Percentiles rank a stretch among this genome's conserved stretches.
These are phyloP conservation scores for Naja naja DNA, from an alignment of 2,113 vertebrate genomes.

Conservation along the genomic window DNA sequence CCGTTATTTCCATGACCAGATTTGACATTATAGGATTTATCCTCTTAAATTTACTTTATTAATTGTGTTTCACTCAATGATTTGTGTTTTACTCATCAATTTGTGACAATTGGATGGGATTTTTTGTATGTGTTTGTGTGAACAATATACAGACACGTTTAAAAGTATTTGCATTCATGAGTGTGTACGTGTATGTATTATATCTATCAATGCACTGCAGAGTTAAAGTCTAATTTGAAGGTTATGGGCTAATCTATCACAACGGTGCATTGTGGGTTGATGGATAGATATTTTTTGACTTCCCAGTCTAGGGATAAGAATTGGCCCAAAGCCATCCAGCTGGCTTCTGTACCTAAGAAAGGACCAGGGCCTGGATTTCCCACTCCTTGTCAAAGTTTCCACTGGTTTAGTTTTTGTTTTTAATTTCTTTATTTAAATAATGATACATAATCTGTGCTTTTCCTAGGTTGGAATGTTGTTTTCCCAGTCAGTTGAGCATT, in stretches of 20 bases:
- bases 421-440: neutral
- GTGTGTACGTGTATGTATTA: neutral
- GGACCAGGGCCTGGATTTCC: neutral
- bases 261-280: neutral
- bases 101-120: neutral
- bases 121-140: neutral
- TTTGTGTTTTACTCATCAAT: neutral
- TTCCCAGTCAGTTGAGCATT: neutral
- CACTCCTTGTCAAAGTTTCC: neutral
- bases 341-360: neutral
- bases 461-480: neutral
- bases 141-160: neutral
- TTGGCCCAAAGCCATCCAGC: neutral
- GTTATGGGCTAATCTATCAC: neutral
- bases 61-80: neutral
- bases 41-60: neutral
- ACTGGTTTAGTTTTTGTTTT: neutral
- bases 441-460: neutral
- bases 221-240: neutral
- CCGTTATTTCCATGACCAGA: neutral
- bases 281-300: neutral
- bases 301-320: neutral
- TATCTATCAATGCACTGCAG: neutral
- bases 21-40: neutral
- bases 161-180: neutral